Percentiles rank a stretch among this genome's conserved stretches.
These are phyloP conservation scores for Ptychoptera contaminata DNA, from an alignment of 2,888 invertebrate species.

Conservation along the genomic window DNA sequence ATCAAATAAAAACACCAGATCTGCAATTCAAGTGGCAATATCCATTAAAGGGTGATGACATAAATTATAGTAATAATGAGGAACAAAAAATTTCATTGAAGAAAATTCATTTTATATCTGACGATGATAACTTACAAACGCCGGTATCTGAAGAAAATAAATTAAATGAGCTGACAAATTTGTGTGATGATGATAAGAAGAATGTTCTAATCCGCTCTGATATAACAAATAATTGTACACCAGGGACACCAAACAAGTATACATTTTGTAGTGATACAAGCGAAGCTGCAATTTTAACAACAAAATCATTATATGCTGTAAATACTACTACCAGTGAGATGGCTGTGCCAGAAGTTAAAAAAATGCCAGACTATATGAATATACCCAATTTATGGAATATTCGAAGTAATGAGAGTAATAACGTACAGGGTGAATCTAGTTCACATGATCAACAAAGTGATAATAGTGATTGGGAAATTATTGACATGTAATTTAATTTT, in stretches of 20 bases:
- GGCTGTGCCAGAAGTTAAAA: conserved; percentile 13
- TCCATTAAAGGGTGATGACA: not conserved
- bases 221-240: conserved; percentile 10
- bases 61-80: conserved; percentile 17
- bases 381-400: conserved; percentile 45
- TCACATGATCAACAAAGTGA: conserved; percentile 14
- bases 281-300: not conserved
- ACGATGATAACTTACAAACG: conserved; percentile 8
- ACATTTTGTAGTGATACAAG: not conserved
- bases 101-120: conserved; percentile 14
- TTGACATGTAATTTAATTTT: conserved; percentile 19
- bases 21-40: conserved; percentile 2
- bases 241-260: not conserved
- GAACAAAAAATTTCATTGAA: conserved; percentile 20
- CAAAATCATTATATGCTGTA: not conserved
- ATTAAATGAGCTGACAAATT: conserved; percentile 1
- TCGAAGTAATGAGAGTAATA: conserved; percentile 17
- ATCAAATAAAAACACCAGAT: conserved; percentile 9
- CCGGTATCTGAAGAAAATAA: conserved; percentile 2
- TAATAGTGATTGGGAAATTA: conserved; percentile 25
- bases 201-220: conserved; percentile 9
- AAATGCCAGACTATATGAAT: conserved; percentile 32
- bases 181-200: conserved; percentile 6
- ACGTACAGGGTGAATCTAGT: conserved; percentile 14
- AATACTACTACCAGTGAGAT: not conserved